These are phyloP conservation scores for Archegozetes longisetosus DNA, from an alignment of 1,140 invertebrate species.

Conservation along the genomic window DNA sequence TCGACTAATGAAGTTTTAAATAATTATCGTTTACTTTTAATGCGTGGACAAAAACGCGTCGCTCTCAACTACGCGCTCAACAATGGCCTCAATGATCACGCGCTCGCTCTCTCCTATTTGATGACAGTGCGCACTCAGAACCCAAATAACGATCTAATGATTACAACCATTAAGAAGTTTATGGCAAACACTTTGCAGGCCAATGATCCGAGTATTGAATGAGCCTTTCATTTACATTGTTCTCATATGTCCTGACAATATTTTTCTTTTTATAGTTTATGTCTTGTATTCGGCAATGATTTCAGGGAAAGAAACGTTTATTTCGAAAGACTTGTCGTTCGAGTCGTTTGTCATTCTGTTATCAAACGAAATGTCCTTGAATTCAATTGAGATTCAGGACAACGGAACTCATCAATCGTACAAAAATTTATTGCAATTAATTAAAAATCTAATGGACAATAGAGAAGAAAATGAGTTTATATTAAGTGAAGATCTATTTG, in stretches of 20 bases:
- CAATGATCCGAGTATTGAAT: not conserved
- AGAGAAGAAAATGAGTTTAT: not conserved
- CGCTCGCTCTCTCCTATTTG: conserved; percentile 7
- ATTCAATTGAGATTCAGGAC: not conserved
- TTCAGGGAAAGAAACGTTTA: not conserved
- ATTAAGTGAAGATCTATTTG: conserved; percentile 6
- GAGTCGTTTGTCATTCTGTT: conserved; percentile 9
- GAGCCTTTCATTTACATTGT: not conserved
- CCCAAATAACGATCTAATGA: not conserved
- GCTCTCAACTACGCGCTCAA: conserved; percentile 14
- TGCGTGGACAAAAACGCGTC: conserved; percentile 7
- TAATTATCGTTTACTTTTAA: conserved; percentile 1
- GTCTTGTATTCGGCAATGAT: conserved; percentile 9
- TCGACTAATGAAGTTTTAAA: not conserved
- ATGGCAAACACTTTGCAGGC: not conserved
- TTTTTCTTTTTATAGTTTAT: conserved; percentile 1
- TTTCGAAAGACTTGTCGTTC: not conserved
- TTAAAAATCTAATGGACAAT: not conserved
- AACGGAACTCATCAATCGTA: not conserved
- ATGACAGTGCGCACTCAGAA: not conserved
- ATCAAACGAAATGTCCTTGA: conserved; percentile 7
- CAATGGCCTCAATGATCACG: conserved; percentile 12
- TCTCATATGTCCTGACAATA: not conserved
- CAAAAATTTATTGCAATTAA: conserved; percentile 1
- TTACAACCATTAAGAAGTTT: conserved; percentile 4